phyloP scores from a whole-genome alignment of 1,140 invertebrate genomes.

The Wasmannia auropunctata region DNA sequence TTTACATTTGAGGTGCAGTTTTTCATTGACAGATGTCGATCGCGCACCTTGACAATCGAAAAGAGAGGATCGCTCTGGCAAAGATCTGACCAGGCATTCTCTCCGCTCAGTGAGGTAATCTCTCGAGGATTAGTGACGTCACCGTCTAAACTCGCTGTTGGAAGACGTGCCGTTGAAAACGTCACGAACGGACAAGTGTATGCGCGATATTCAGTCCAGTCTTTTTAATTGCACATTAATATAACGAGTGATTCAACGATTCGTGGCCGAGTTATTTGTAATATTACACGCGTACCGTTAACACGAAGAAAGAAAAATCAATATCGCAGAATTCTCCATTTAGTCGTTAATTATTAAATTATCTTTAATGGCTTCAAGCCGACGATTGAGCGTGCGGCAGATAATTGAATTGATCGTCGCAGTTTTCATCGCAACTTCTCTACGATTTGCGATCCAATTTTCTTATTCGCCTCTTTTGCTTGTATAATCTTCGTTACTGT shows the following conservation, averaged over 20 bases:
- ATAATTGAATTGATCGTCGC: not conserved
- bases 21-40: not conserved
- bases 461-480: not conserved
- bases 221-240: slow-evolving; percentile 29
- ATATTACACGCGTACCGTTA: not conserved
- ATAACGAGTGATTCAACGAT: not conserved
- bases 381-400: not conserved
- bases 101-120: slow-evolving; percentile 68
- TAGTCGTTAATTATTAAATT: slow-evolving; percentile 5
- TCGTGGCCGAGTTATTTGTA: not conserved
- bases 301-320: not conserved
- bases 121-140: slow-evolving; percentile 76
- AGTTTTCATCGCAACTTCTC: not conserved
- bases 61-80: slow-evolving; percentile 34
- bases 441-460: not conserved
- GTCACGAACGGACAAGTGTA: slow-evolving; percentile 52
- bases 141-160: slow-evolving; percentile 75
- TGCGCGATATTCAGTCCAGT: not conserved
- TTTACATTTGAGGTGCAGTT: not conserved
- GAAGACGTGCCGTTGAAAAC: slow-evolving; percentile 56
- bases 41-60: not conserved
- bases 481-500: too few relatives aligned
- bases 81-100: slow-evolving; percentile 46
- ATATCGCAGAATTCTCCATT: not conserved
- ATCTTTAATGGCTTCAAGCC: not conserved